Conservation (phyloP, 2,113 vertebrate genomes). For the Brevimyrus niger region DNA sequence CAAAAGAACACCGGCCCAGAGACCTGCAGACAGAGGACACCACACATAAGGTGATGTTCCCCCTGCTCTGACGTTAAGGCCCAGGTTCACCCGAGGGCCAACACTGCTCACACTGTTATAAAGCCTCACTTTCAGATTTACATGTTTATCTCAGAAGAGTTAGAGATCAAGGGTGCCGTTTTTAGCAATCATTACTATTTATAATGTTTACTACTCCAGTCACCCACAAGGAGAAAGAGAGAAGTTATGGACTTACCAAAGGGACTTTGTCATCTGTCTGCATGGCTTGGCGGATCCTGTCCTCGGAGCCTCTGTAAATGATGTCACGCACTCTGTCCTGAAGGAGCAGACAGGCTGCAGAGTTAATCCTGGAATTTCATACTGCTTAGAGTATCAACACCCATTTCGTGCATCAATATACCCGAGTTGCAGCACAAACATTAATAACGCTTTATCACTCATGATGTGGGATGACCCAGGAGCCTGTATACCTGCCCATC, state of each 20-base stretch:
- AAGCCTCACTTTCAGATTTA: not conserved
- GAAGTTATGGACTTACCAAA: slow-evolving; percentile 58
- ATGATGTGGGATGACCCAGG: not conserved
- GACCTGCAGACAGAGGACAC: slow-evolving; percentile 59
- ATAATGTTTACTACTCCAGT: not conserved
- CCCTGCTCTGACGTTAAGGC: not conserved
- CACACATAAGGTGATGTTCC: not conserved
- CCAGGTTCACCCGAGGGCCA: not conserved
- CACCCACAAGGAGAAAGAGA: not conserved
- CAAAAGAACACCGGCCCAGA: slow-evolving; percentile 87
- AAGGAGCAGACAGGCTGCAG: not conserved
- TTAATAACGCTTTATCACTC: not conserved
- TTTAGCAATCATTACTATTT: not conserved
- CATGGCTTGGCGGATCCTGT: slow-evolving; percentile 60
- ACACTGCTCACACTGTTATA: not conserved
- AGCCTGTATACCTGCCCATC: slow-evolving; percentile 59
- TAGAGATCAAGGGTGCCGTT: not conserved
- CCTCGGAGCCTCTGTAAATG: slow-evolving; percentile 68
- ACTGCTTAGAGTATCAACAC: not conserved
- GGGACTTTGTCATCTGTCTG: slow-evolving; percentile 72
- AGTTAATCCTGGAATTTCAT: not conserved
- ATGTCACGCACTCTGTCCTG: slow-evolving; percentile 75
- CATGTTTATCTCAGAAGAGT: not conserved
- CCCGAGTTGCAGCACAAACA: not conserved
- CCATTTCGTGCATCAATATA: not conserved